phyloP scores from a whole-genome alignment of 2,888 invertebrate species.

The Zygothrica quintamaculata region DNA sequence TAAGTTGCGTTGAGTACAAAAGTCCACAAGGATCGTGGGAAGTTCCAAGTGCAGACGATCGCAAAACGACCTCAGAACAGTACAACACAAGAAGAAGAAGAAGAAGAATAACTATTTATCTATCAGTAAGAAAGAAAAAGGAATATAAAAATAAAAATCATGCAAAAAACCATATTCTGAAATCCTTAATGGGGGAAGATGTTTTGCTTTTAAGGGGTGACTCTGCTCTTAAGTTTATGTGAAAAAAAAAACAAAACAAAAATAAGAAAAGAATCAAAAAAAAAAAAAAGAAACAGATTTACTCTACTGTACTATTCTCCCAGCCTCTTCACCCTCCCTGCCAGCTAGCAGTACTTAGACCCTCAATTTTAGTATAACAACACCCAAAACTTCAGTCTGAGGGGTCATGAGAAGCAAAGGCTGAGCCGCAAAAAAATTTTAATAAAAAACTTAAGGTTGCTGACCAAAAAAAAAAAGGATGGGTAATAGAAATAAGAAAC shows the following conservation, averaged over 20 bases:
- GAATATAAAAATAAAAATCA: constrained; percentile 38
- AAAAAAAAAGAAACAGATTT: neutral
- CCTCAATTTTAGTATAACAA: constrained; percentile 19
- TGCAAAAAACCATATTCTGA: constrained; percentile 41
- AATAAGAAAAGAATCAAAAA: constrained; percentile 16
- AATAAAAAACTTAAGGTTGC: constrained; percentile 36
- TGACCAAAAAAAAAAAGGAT: constrained; percentile 5
- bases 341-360: neutral
- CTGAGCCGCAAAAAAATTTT: constrained; percentile 16
- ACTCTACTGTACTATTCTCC: too few species aligned
- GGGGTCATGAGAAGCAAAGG: constrained; percentile 52
- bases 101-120: constrained; percentile 28
- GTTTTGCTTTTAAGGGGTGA: constrained; percentile 34
- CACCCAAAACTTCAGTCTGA: constrained; percentile 26
- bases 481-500: constrained; percentile 41
- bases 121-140: constrained; percentile 45
- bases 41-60: constrained; percentile 70
- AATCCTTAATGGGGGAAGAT: constrained; percentile 23
- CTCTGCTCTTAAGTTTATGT: constrained; percentile 1
- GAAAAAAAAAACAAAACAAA: constrained; percentile 3
- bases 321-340: too few species aligned
- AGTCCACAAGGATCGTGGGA: constrained; percentile 82
- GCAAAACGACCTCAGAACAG: constrained; percentile 55
- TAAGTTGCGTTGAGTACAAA: constrained; percentile 56
- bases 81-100: neutral